Conservation (phyloP, 2,888 invertebrate species). For the Operophtera brumata region DNA sequence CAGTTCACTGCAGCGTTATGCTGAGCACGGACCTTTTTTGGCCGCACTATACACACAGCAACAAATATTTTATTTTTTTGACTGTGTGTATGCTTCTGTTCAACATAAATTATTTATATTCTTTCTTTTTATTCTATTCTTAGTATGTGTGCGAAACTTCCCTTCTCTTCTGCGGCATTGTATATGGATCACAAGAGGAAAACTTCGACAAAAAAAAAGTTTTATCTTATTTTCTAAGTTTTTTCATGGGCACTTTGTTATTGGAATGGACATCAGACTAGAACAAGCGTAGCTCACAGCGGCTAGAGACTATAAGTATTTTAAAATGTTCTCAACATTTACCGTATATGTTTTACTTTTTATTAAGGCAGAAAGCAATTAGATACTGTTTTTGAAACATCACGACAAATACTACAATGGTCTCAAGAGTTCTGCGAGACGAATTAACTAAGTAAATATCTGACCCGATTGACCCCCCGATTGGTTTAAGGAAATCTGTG, state of each 20-base stretch:
- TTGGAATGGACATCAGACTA: slow-evolving; percentile 68
- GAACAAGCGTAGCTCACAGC: slow-evolving; percentile 66
- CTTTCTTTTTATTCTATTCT: too few species aligned
- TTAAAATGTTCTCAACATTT: slow-evolving; percentile 69
- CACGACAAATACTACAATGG: slow-evolving; percentile 22
- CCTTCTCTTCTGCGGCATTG: too few species aligned
- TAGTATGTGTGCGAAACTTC: too few species aligned
- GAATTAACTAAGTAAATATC: background rate
- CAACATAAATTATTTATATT: too few species aligned
- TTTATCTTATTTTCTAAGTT: too few species aligned
- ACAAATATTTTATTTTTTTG: too few species aligned
- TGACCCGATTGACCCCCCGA: background rate
- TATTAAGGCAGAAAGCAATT: slow-evolving; percentile 63
- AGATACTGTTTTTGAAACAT: slow-evolving; percentile 51
- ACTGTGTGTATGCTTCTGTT: too few species aligned
- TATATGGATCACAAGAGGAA: too few species aligned
- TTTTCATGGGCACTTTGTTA: background rate
- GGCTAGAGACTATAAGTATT: slow-evolving; percentile 57
- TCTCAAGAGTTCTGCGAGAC: background rate
- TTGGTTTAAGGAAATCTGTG: background rate
- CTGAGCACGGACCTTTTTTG: too few species aligned
- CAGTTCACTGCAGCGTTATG: too few species aligned
- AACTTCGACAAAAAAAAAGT: too few species aligned
- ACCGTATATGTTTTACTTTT: slow-evolving; percentile 35
- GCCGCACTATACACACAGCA: too few species aligned